These are phyloP conservation scores for Clarias batrachus DNA, from an alignment of 2,113 vertebrate genomes.

Conservation along the genomic window DNA sequence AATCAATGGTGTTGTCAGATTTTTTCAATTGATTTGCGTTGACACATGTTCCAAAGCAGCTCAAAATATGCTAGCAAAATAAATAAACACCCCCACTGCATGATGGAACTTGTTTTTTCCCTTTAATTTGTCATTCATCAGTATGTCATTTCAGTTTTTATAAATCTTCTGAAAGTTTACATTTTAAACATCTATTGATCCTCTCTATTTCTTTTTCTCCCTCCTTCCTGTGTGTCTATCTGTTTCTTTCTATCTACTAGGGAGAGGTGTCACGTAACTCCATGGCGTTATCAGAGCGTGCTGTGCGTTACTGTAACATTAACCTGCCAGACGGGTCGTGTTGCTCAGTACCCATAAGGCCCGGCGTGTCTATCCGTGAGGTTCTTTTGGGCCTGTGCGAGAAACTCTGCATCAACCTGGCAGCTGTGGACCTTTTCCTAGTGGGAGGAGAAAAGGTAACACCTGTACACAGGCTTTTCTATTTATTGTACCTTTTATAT, in stretches of 20 bases:
- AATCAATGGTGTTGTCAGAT: background rate
- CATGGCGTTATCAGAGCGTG: conserved; percentile 72
- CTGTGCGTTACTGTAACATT: conserved; percentile 84
- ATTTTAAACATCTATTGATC: background rate
- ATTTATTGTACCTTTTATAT: background rate
- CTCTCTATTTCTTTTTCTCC: background rate
- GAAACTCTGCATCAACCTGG: conserved; percentile 89
- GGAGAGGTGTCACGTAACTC: conserved; percentile 75
- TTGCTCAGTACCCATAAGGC: conserved; percentile 78
- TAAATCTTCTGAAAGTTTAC: background rate
- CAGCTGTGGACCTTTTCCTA: conserved; percentile 92
- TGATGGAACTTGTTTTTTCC: background rate
- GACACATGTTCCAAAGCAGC: background rate
- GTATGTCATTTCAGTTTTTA: background rate
- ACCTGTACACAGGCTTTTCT: background rate
- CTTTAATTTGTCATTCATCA: background rate
- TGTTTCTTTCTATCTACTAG: conserved; percentile 60
- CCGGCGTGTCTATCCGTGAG: conserved; percentile 88
- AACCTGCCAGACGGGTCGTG: conserved; percentile 87
- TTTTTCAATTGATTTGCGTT: background rate
- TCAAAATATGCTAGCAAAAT: background rate
- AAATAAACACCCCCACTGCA: background rate
- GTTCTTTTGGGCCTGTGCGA: conserved; percentile 87
- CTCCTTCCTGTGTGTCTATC: conserved; percentile 14
- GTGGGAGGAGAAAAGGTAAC: conserved; percentile 94